Conservation (phyloP, 2,797 vertebrate species). For the Yasuhikotakia modesta region DNA sequence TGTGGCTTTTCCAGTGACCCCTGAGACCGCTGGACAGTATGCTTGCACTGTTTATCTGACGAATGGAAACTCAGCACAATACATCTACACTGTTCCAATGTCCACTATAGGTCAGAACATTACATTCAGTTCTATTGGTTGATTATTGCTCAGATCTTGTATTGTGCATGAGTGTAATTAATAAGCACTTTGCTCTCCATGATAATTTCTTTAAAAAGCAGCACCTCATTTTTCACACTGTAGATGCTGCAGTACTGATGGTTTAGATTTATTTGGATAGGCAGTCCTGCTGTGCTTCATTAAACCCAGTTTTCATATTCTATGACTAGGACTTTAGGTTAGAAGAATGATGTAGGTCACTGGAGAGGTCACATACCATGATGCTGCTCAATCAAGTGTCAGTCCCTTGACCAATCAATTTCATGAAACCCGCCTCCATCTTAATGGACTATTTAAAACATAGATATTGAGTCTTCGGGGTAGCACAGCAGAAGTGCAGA, state of each 20-base stretch:
- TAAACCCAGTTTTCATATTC: constrained; percentile 25
- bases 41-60: constrained; percentile 71
- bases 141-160: neutral
- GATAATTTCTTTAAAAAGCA: neutral
- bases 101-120: constrained; percentile 50
- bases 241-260: neutral
- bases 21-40: constrained; percentile 73
- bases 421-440: constrained; percentile 24
- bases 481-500: neutral
- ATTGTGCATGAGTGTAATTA: too few species aligned
- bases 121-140: neutral
- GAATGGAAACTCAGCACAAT: constrained; percentile 65
- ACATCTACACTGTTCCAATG: constrained; percentile 56
- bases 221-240: neutral
- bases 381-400: constrained; percentile 24
- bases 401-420: constrained; percentile 38
- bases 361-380: constrained; percentile 42
- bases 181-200: neutral
- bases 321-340: constrained; percentile 34
- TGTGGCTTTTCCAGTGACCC: constrained; percentile 66
- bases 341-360: constrained; percentile 40
- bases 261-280: neutral
- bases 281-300: constrained; percentile 6
- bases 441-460: constrained; percentile 1
- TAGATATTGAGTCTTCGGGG: neutral